Conservation (phyloP, 2,888 invertebrate species). For the Coleophora flavipennella region DNA sequence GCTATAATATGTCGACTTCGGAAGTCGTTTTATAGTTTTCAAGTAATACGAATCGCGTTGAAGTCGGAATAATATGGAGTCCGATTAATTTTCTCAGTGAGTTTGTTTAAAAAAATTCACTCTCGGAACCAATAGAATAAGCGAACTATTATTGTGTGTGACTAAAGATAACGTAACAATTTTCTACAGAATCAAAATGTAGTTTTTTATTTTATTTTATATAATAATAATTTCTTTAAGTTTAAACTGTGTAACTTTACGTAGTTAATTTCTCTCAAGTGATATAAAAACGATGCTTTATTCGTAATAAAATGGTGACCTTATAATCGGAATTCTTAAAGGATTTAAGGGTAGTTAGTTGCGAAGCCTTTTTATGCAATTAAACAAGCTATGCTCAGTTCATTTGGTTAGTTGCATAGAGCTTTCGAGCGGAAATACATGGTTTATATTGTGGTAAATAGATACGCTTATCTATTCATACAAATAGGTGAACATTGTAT, state of each 20-base stretch:
- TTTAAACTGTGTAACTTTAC: constrained; percentile 29
- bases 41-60: too few relatives aligned
- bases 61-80: too few relatives aligned
- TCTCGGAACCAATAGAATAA: constrained; percentile 53
- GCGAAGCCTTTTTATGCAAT: constrained; percentile 64
- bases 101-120: constrained; percentile 34
- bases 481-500: constrained; percentile 23
- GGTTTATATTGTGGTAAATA: constrained; percentile 24
- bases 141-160: constrained; percentile 57
- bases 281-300: constrained; percentile 58
- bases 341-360: constrained; percentile 66
- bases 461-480: constrained; percentile 28
- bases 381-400: constrained; percentile 48
- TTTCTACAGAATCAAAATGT: constrained; percentile 58
- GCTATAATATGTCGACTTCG: not conserved
- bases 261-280: constrained; percentile 62
- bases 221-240: constrained; percentile 25
- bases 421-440: constrained; percentile 46
- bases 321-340: constrained; percentile 65
- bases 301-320: constrained; percentile 64
- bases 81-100: too few relatives aligned
- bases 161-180: constrained; percentile 53
- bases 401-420: constrained; percentile 44
- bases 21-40: not conserved
- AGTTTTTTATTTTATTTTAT: constrained; percentile 34